Conservation (phyloP, 2,888 invertebrate genomes). For the Aphidoletes aphidimyza region DNA sequence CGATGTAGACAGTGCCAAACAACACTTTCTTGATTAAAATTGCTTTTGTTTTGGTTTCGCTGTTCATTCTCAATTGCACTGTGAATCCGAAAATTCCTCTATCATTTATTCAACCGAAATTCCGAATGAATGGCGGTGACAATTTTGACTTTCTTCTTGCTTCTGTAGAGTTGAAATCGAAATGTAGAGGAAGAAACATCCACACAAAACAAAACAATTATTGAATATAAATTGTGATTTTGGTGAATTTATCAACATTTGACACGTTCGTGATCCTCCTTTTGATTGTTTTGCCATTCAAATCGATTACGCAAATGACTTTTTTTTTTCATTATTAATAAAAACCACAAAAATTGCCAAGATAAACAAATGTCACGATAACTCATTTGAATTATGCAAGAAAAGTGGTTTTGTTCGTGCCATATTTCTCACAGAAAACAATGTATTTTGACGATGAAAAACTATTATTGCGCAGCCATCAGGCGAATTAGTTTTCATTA, state of each 20-base stretch:
- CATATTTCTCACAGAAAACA: neutral
- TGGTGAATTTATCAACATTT: neutral
- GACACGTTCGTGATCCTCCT: neutral
- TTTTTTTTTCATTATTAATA: neutral
- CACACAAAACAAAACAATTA: neutral
- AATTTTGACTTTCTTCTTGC: neutral
- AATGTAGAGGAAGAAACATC: too few species aligned
- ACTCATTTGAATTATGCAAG: neutral
- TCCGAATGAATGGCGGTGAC: neutral
- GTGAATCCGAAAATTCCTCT: neutral
- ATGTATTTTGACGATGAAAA: neutral
- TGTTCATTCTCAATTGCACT: neutral
- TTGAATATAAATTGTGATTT: neutral
- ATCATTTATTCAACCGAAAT: neutral
- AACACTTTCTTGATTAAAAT: slow-evolving; percentile 15
- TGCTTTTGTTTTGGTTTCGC: neutral
- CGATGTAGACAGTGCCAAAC: slow-evolving; percentile 29
- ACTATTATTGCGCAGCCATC: neutral
- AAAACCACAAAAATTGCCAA: neutral
- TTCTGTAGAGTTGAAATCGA: neutral
- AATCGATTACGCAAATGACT: neutral
- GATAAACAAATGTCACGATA: too few species aligned
- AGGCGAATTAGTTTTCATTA: neutral
- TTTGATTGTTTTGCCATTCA: neutral
- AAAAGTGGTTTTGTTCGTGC: neutral